phyloP scores from a whole-genome alignment of 2,113 vertebrate species.

The Urocynchramus pylzowi region DNA sequence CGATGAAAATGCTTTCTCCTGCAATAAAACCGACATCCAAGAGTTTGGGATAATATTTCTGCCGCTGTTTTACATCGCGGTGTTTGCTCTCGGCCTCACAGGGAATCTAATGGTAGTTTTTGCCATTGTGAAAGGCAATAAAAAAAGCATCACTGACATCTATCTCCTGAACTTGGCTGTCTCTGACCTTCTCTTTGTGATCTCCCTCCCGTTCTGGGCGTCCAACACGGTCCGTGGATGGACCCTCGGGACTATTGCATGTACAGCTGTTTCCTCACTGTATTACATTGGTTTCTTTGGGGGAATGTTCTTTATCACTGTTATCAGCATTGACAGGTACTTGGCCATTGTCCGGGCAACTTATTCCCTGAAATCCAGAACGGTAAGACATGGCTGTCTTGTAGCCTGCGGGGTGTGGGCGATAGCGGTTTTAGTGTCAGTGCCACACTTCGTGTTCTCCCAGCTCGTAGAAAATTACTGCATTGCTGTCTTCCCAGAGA shows the following conservation, averaged over 20 bases:
- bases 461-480: conserved; percentile 28
- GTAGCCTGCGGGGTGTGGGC: conserved; percentile 76
- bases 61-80: conserved; percentile 60
- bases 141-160: conserved; percentile 86
- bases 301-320: conserved; percentile 86
- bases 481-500: conserved; percentile 27
- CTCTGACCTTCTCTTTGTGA: conserved; percentile 83
- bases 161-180: conserved; percentile 88
- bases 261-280: conserved; percentile 76
- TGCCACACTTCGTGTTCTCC: conserved; percentile 81
- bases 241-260: conserved; percentile 74
- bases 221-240: conserved; percentile 71
- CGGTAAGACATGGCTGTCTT: conserved; percentile 65
- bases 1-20: background rate
- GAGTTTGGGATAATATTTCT: conserved; percentile 60
- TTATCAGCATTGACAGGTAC: conserved; percentile 90
- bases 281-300: conserved; percentile 84
- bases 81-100: conserved; percentile 81
- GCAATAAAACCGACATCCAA: conserved; percentile 45
- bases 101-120: conserved; percentile 86
- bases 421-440: conserved; percentile 73
- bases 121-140: conserved; percentile 69
- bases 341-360: conserved; percentile 85
- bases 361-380: conserved; percentile 75
- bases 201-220: conserved; percentile 85